Percentiles rank a stretch among this genome's conserved stretches.
These are phyloP conservation scores for Acronicta alni DNA, from an alignment of 2,888 invertebrate genomes.

Conservation along the genomic window DNA sequence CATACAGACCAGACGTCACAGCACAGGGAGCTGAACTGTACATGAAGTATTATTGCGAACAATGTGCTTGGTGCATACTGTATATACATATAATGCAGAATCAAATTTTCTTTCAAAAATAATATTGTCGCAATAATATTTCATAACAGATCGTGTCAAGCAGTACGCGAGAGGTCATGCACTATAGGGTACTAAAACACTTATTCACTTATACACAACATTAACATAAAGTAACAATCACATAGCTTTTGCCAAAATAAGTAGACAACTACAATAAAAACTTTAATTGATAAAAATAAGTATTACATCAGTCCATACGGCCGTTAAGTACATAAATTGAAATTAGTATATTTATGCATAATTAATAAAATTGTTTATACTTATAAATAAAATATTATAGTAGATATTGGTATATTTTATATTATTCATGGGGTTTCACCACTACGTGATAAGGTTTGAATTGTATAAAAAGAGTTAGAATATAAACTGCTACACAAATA, in stretches of 20 bases:
- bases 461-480: no score
- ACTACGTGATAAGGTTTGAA: neutral
- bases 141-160: slow-evolving; percentile 28
- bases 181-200: slow-evolving; percentile 52
- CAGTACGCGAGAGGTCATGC: slow-evolving; percentile 48
- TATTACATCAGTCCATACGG: slow-evolving; percentile 41
- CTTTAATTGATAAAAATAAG: slow-evolving; percentile 28
- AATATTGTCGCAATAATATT: slow-evolving; percentile 50
- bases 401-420: slow-evolving; percentile 7
- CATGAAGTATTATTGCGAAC: slow-evolving; percentile 38
- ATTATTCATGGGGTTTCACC: slow-evolving; percentile 22
- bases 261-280: slow-evolving; percentile 48
- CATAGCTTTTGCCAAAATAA: slow-evolving; percentile 51
- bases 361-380: slow-evolving; percentile 15
- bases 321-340: slow-evolving; percentile 25
- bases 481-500: no score
- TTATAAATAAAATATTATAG: slow-evolving; percentile 8
- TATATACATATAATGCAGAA: no score
- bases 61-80: neutral
- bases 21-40: slow-evolving; percentile 50
- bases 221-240: slow-evolving; percentile 43
- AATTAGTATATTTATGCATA: slow-evolving; percentile 24
- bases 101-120: no score
- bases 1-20: slow-evolving; percentile 71
- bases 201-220: slow-evolving; percentile 54